Conservation (phyloP, 2,797 vertebrate genomes). For the Melopsittacus undulatus region DNA sequence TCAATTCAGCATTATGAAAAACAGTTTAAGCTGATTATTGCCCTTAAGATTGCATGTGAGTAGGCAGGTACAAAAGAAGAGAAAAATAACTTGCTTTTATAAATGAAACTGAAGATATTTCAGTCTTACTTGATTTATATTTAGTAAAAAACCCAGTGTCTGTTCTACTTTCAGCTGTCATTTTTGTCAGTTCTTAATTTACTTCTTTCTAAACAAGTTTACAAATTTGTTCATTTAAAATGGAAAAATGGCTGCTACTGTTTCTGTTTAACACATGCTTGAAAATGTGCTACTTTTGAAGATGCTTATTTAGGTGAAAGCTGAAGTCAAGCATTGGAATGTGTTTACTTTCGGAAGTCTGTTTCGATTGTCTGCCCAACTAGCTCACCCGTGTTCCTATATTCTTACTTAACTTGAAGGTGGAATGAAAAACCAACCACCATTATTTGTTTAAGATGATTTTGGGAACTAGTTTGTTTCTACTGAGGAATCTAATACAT, state of each 20-base stretch:
- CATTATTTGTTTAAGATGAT: neutral
- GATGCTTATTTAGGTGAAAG: slow-evolving; percentile 36
- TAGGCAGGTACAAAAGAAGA: neutral
- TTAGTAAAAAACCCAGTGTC: slow-evolving; percentile 12
- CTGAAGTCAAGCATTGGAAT: slow-evolving; percentile 14
- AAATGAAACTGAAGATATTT: slow-evolving; percentile 48
- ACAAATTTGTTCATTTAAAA: slow-evolving; percentile 58
- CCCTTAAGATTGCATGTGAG: neutral
- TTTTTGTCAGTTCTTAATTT: slow-evolving; percentile 68
- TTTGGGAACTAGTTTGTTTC: neutral
- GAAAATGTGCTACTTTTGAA: slow-evolving; percentile 53
- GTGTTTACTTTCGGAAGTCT: slow-evolving; percentile 8
- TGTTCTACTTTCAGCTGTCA: slow-evolving; percentile 60
- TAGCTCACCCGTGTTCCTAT: neutral
- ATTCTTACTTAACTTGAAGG: neutral
- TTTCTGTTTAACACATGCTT: slow-evolving; percentile 44
- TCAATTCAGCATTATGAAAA: neutral
- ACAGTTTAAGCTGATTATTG: neutral
- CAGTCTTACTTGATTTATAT: slow-evolving; percentile 47
- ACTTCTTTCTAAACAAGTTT: slow-evolving; percentile 52
- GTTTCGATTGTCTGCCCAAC: neutral
- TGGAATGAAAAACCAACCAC: neutral
- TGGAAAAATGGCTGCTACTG: slow-evolving; percentile 45
- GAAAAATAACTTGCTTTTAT: slow-evolving; percentile 10
- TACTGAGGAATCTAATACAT: neutral